Evolutionary conservation across 2,797 vertebrate species (phyloP).

Genomic region (Enteromius anoplus): DNA sequence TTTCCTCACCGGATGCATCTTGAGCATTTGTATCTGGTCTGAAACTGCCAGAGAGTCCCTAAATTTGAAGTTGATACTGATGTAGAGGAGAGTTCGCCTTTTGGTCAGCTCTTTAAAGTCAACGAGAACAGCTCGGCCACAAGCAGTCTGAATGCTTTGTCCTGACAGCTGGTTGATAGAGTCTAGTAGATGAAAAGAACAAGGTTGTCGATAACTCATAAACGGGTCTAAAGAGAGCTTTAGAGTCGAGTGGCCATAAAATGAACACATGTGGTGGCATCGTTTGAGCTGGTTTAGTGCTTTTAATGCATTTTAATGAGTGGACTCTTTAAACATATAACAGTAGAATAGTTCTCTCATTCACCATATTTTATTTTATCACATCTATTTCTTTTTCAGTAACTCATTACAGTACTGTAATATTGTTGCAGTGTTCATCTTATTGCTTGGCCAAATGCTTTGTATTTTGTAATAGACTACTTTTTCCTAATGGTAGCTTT

Average conservation of each 20-base stretch:
- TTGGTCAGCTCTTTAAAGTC: constrained; percentile 42
- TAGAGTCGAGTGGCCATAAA: constrained; percentile 33
- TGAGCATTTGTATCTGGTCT: constrained; percentile 47
- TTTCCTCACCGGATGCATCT: constrained; percentile 45
- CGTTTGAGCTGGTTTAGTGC: background rate
- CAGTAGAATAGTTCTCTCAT: background rate
- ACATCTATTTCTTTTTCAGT: background rate
- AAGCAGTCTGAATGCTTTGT: constrained; percentile 36
- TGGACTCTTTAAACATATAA: background rate
- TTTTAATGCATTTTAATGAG: constrained; percentile 2
- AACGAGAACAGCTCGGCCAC: background rate
- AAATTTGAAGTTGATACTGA: constrained; percentile 23
- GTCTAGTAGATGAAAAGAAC: constrained; percentile 14
- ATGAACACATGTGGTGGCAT: constrained; percentile 17
- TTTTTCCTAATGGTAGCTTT: background rate
- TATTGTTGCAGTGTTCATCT: background rate
- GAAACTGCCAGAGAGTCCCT: constrained; percentile 47
- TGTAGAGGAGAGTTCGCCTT: background rate
- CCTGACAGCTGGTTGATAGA: constrained; percentile 29
- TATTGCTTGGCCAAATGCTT: background rate
- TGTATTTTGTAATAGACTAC: background rate
- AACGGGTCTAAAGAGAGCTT: constrained; percentile 4
- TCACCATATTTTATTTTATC: background rate
- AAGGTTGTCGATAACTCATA: constrained; percentile 36
- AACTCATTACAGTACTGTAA: background rate